Conservation (phyloP, 1,140 invertebrate genomes). For the Musca vetustissima region DNA sequence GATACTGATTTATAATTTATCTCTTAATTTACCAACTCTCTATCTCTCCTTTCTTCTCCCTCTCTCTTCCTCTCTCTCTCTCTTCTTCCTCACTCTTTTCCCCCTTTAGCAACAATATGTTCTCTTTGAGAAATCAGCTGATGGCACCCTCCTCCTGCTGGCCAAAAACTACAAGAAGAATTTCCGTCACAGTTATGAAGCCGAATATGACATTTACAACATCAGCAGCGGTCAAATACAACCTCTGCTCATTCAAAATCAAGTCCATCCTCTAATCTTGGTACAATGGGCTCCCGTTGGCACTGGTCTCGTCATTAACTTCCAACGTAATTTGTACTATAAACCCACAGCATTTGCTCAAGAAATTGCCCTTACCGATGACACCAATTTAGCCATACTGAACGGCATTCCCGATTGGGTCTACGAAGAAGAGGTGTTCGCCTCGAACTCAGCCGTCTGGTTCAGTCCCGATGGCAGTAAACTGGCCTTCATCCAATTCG, state of each 20-base stretch:
- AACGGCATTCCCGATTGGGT: conserved; percentile 81
- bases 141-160: conserved; percentile 42
- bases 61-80: not conserved
- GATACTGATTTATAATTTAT: no score
- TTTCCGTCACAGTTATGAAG: conserved; percentile 65
- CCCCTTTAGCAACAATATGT: conserved; percentile 34
- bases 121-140: conserved; percentile 48
- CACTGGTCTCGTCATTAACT: conserved; percentile 71
- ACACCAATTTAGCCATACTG: conserved; percentile 66
- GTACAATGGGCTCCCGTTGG: conserved; percentile 54
- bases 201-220: conserved; percentile 62
- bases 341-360: conserved; percentile 52
- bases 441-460: conserved; percentile 83
- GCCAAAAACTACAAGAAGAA: conserved; percentile 56
- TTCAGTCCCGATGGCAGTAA: conserved; percentile 81
- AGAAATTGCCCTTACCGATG: conserved; percentile 63
- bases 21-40: no score
- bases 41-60: no score
- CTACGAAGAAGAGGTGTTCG: conserved; percentile 89
- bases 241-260: conserved; percentile 37
- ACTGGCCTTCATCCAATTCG: conserved; percentile 80
- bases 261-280: conserved; percentile 37
- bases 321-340: conserved; percentile 81
- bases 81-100: not conserved
- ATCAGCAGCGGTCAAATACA: conserved; percentile 57